Base-by-base conservation (phyloP, 2,888 invertebrate genomes). In the Pachycephus smyrnensis region DNA sequence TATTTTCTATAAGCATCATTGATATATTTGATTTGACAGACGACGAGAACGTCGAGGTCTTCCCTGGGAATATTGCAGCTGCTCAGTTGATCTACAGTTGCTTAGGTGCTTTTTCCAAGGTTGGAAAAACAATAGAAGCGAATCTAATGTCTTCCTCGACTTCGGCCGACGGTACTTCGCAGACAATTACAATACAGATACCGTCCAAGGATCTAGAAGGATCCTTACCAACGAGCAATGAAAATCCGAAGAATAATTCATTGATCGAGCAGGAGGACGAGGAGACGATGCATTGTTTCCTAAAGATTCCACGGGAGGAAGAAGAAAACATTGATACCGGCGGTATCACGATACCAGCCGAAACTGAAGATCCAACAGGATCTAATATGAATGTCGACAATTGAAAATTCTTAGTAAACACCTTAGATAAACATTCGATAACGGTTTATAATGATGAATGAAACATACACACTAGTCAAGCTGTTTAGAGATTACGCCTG, bases 341-440 rank as follows among this genome's bases (percentile, higher is more conserved):
- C 31, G 93, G 93, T 35, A 93, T 94, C 81, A 94, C 93, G 35
- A 94, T 94, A 81, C 93, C 93, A 1, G 93, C 93, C 11, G 93
- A 92, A 80, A 89, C 91, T 33, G 90, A 89, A 77, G 87, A 86
- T 73, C 80, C 83, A 40, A 80, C 76, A 36, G 81, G 83, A 37
- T 82, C 83, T 31, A 81, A 82, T 11, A 84, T 89, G 76, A 83
- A 87, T 80, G 84, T 89, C 76, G 84, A 85, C 12, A 1, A 71
- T 31, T 71, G 71, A 71, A 71, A 33, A 71, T 23, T 55, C 55
- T 55, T 55, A 71, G 71, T 31, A 71, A 31, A 71, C 31, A 11
- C 23, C 23, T 23, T 23, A 23, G 55, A 23, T 9, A 55, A 2
- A 55, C 9, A 23, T 55, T 23, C 23, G 2, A 55, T 73, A 40